Percentiles rank a stretch among this genome's conserved stretches.
These are phyloP conservation scores for Syrmaticus mikado DNA, from an alignment of 2,113 vertebrate genomes.

Conservation along the genomic window DNA sequence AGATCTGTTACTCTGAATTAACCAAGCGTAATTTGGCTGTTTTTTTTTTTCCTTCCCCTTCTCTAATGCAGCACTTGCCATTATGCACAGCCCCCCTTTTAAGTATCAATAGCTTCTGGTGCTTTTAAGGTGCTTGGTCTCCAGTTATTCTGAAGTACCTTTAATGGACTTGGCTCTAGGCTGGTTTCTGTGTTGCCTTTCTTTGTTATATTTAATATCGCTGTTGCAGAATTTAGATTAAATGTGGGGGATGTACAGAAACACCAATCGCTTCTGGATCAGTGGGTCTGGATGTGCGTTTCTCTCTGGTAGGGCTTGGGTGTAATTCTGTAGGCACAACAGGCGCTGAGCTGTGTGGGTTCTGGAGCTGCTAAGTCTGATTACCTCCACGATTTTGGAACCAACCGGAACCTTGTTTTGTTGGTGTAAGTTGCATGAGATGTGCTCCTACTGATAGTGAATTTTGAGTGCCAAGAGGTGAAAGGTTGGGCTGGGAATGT, in stretches of 20 bases:
- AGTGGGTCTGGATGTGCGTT: constrained; percentile 73
- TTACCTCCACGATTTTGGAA: constrained; percentile 40
- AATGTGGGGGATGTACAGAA: constrained; percentile 71
- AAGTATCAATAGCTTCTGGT: constrained; percentile 96
- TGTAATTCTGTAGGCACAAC: constrained; percentile 33
- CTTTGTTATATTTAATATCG: constrained; percentile 82
- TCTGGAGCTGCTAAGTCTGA: neutral
- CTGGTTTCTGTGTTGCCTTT: constrained; percentile 83
- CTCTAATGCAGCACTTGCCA: constrained; percentile 92
- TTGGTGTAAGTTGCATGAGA: constrained; percentile 38
- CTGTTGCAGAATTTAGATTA: constrained; percentile 78
- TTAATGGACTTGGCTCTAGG: constrained; percentile 96
- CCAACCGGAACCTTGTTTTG: constrained; percentile 34
- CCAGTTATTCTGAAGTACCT: constrained; percentile 92
- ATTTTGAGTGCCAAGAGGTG: constrained; percentile 43
- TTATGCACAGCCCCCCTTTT: constrained; percentile 93
- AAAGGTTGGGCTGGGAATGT: constrained; percentile 20
- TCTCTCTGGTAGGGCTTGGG: constrained; percentile 54
- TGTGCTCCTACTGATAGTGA: constrained; percentile 38
- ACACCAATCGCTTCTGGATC: constrained; percentile 75
- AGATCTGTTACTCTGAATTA: constrained; percentile 99
- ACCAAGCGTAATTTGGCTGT: constrained; percentile 98
- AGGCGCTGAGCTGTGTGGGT: neutral
- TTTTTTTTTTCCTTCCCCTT: constrained; percentile 70
- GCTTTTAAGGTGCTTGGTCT: constrained; percentile 98